Evolutionary conservation across 1,140 invertebrate species (phyloP), one percentile per base, ranked within the genome.

Genomic region (Neodiprion virginianus): DNA sequence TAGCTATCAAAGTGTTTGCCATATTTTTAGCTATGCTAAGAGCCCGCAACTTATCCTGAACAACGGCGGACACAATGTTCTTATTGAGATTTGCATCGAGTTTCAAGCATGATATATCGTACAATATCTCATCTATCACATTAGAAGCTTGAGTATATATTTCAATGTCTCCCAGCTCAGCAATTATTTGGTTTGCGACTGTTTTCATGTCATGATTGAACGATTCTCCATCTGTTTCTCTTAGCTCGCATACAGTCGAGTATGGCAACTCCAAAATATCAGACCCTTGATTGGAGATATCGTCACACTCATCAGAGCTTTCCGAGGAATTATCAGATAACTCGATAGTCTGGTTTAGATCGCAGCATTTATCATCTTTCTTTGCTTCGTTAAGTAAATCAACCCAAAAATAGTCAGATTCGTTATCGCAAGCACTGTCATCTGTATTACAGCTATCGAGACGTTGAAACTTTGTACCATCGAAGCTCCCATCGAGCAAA

Each of bases 171-270:
- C 83, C 77, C 0, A 89, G 68, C 70, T 86, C 84, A 0, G 77
- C 82, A 12, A 88, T 79, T 7, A 89, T 81, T 74, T 89, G 80
- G 72, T 89, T 83, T 0, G 81, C 84, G 0, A 83, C 83, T 1
- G 74, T 76, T 17, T 81, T 85, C n/a, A 89, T 86, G 3, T 80
- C 82, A 1, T 84, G 80, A 4, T 72, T 80, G 73, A 89, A 89
- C 0, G 73, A 78, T 7, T 82, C 76, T 5, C 81, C 85, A 7
- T 79, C 82, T 1, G 77, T 82, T 17, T 85, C 80, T 12, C 80
- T 49, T 3, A 84, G 17, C 68, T 87, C 81, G 1, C 74, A 23
- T 40, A 80, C 72, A 5, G 81, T 84, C 1, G 77, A 73, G 21
- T 70, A 71, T 0, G 82, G 80, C 1, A 86, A 48, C 65, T 86